These are phyloP conservation scores for Oryzias woworae DNA, from an alignment of 2,113 vertebrate genomes.

Conservation along the genomic window DNA sequence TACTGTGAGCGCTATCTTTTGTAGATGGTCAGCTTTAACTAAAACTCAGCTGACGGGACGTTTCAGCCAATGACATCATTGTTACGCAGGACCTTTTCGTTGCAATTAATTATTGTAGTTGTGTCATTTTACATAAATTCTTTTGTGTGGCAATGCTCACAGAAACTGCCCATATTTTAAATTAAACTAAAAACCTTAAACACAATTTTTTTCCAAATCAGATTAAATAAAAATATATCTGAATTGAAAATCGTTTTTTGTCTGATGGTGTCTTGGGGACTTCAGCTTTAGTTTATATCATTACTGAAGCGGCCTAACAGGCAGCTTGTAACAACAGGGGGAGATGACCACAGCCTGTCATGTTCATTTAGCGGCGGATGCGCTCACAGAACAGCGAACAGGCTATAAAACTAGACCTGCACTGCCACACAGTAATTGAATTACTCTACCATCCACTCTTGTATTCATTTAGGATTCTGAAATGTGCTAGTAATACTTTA, in stretches of 20 bases:
- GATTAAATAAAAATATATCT: conserved; percentile 7
- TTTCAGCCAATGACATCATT: not conserved
- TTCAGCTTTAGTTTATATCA: conserved; percentile 52
- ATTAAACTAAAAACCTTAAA: conserved; percentile 17
- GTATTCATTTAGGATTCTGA: conserved; percentile 67
- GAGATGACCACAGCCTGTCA: conserved; percentile 63
- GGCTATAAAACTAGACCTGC: conserved; percentile 67
- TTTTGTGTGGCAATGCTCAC: too few relatives aligned
- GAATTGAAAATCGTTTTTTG: conserved; percentile 37
- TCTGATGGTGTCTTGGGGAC: conserved; percentile 44
- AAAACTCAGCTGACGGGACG: not conserved
- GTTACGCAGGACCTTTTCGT: not conserved
- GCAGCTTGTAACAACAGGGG: conserved; percentile 68
- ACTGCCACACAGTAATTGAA: conserved; percentile 73
- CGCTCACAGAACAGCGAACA: conserved; percentile 64
- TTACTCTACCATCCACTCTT: conserved; percentile 57
- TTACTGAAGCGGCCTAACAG: conserved; percentile 60
- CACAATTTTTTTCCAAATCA: conserved; percentile 33
- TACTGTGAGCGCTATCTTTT: conserved; percentile 1
- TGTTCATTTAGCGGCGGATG: conserved; percentile 68
- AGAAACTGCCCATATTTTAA: too few relatives aligned
- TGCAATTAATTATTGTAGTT: not conserved
- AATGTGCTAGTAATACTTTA: conserved; percentile 43
- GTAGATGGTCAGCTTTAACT: conserved; percentile 10
- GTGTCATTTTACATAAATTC: too few relatives aligned